Evolutionary conservation across 1,140 invertebrate species (phyloP), one percentile per base, ranked within the genome.

Genomic region (Paraescarpia echinospica): DNA sequence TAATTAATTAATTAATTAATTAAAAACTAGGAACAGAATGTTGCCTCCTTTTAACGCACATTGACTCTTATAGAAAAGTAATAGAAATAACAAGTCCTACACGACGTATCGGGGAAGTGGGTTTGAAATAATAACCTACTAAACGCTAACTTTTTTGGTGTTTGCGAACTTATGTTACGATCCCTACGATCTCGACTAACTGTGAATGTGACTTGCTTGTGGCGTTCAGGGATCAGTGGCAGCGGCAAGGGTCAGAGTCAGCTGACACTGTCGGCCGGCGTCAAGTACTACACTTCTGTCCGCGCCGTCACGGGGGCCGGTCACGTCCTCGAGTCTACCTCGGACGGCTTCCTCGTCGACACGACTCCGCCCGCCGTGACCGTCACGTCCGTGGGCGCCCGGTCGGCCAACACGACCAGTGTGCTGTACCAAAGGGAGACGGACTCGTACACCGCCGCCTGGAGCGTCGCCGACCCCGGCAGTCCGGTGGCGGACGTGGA

Each of bases 321-420:
- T 22, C 34, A 90, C 35, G 90, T 41, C 12, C 90, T 90, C 34
- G 90, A 90, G 34, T 90, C 90, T 18, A 90, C 90, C 90, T 27
- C 90, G 14, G 90, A 90, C 27, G 90, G 90, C 34, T 90, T 90
- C 90, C 4, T 33, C 8, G 90, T 90, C 2, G 90, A 90, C 90
- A 4, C 90, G 34, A 35, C 90, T n/a, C n/a, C 90, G 34, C 90
- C 90, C 18, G 18, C 4, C 18, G 18, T 90, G 18, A 33, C 90
- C 90, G 35, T 41, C 27, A 90, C 90, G 90, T 41, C 90, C 59
- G 59, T 77, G 59, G 59, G 59, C 8, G 59, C 59, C 59, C 2
- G 2, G 22, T 6, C 59, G 2, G 59, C 59, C 59, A 77, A 77
- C 59, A 77, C 59, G 59, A 77, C 59, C 18, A 77, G 12, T 6